Base-by-base conservation (phyloP, 2,888 invertebrate genomes). In the Phoenoteleia sp. region DNA sequence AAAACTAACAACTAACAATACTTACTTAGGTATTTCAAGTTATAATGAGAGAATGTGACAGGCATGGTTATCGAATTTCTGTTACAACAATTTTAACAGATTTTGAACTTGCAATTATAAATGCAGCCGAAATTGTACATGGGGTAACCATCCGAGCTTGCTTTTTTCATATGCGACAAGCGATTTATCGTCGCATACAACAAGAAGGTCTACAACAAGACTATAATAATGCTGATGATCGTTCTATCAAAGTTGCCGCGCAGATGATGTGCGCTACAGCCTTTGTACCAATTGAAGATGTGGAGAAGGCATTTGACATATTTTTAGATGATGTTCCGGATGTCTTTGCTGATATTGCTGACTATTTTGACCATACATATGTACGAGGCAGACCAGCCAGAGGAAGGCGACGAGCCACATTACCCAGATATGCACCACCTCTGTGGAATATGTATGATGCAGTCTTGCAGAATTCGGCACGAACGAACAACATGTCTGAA, bases 121-220 rank as follows among this genome's bases (percentile, higher is more conserved):
- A 60, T 15, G 58, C 72, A 3, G 72, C 71, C 17, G 33, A 56
- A 71, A 15, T 19, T 27, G 42, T 56, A 27, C 11, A 36, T 27
- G n/a, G n/a, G n/a, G 21, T 67, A 25, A 17, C 7, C n/a, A 36
- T 67, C 13, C 33, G 45, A 33, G 52, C n/a, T n/a, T n/a, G n/a
- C 11, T 33, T 33, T 33, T 33, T 33, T 11, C 33, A 33, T 9
- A 4, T 33, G 5, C 5, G 11, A 11, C 33, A 33, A 9, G 11
- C 2, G 5, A 9, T 33, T 4, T 33, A 9, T 33, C 33, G 33
- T 9, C 33, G 33, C 5, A 33, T 33, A 9, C 33, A 33, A 33
- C 11, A 64, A 6, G 75, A 75, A 29, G 52, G 75, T 7, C 54
- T 54, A 2, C 75, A 75, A 25, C 42, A 52, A 17, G n/a, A n/a